Base-by-base conservation (phyloP, 2,888 invertebrate genomes). In the Dendrolimus pini region DNA sequence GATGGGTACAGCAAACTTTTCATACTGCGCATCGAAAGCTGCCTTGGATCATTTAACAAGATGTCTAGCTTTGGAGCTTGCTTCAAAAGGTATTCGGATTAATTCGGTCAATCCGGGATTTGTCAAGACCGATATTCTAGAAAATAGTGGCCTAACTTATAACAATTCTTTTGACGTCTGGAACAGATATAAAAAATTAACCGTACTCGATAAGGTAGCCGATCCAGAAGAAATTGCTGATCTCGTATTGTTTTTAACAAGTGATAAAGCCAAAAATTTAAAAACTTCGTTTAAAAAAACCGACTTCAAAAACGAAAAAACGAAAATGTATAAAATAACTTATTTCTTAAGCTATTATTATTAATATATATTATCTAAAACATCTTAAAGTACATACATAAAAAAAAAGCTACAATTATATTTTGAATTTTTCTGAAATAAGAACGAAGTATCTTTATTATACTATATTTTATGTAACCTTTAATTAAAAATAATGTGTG, bases 41-140 rank as follows among this genome's bases (percentile, higher is more conserved):
- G 96, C 96, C 1, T 80, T 97, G 6, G 97, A 98, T 85, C 97
- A 97, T 74, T 93, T 98, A 64, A 97, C 97, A 0, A 92, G 94
- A 71, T 96, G 96, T 76, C 88, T 93, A 7, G 97, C 97, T 6
- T 82, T 97, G 53, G 97, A 95, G 67, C 81, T 95, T 58, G 95
- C 94, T 41, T 63, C 90, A 0, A 93, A 94, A 72, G 92, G 93
- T 62, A 94, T 97, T 0, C 88, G 97, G 55, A 96, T 95, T 0
- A 97, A 97, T 79, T 91, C 94, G 56, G 95, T 97, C 0, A 96
- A 96, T 81, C 97, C 97, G 9, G 97, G 97, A 13, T 96, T 97
- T 0, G 93, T 95, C 1, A 74, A 94, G 3, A 97, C 97, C 42
- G 60, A 67, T 41, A 59, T 68, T 12, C 9, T 65, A 10, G 59